Percentiles rank a stretch among this genome's conserved stretches.
phyloP scores from a whole-genome alignment of 23 tunicate species.

The Ascidia mentula region DNA sequence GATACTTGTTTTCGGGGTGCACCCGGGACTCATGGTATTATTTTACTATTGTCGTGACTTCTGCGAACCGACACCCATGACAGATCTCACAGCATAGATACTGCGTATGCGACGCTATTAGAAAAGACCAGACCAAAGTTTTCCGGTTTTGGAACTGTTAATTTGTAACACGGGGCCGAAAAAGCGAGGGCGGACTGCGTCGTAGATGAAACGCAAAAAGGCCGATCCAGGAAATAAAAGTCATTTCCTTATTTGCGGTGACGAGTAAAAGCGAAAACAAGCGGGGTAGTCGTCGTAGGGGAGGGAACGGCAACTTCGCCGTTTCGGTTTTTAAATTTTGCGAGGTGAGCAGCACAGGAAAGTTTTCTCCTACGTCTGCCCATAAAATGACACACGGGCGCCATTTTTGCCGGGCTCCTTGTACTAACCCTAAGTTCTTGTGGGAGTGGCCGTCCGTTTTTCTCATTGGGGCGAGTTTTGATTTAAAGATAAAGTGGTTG shows the following conservation, averaged over 20 bases:
- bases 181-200: too few species aligned
- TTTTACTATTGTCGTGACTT: too few species aligned
- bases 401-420: background rate
- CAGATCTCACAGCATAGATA: too few species aligned
- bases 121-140: background rate
- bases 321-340: background rate
- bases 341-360: background rate
- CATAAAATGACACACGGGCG: background rate
- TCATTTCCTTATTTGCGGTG: slow-evolving; percentile 23
- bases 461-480: too few species aligned
- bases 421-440: background rate
- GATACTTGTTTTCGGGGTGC: too few species aligned
- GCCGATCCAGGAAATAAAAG: slow-evolving; percentile 14
- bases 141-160: background rate
- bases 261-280: background rate
- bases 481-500: too few species aligned
- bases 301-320: background rate
- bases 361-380: background rate
- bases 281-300: background rate
- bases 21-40: too few species aligned
- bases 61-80: too few species aligned
- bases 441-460: background rate
- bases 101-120: too few species aligned
- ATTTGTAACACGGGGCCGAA: too few species aligned
- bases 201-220: background rate